phyloP scores from a whole-genome alignment of 2,797 vertebrate species.

The Hypotaenidia okinawae region DNA sequence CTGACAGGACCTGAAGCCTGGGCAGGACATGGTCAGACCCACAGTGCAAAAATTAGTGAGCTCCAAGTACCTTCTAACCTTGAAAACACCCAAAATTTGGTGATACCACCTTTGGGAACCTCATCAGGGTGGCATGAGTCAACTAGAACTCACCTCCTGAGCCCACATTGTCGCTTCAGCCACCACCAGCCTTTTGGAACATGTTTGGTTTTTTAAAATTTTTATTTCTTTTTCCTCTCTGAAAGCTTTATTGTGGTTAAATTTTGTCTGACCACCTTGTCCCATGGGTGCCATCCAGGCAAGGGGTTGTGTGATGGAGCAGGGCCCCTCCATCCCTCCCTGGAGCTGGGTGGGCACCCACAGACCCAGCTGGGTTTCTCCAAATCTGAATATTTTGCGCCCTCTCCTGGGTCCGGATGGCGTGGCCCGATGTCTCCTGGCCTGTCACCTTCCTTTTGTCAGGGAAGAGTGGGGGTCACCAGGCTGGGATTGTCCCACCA shows the following conservation, averaged over 20 bases:
- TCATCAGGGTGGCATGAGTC: rapidly evolving
- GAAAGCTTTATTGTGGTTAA: neutral
- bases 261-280: rapidly evolving
- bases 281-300: neutral
- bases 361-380: neutral
- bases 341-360: neutral
- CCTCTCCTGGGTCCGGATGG: constrained; percentile 61
- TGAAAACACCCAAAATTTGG: neutral
- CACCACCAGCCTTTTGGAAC: neutral
- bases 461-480: neutral
- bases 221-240: no score
- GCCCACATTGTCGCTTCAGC: neutral
- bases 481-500: rapidly evolving
- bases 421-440: neutral
- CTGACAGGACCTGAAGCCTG: neutral
- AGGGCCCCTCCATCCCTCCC: neutral
- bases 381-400: constrained; percentile 63
- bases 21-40: neutral
- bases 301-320: rapidly evolving
- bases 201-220: neutral
- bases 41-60: neutral
- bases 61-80: neutral
- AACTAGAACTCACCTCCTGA: rapidly evolving
- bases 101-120: neutral
- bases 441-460: neutral